Evolutionary conservation across 2,888 invertebrate genomes (phyloP), one percentile per base, ranked within the genome.

Genomic region (Gisinianus flammeolus): DNA sequence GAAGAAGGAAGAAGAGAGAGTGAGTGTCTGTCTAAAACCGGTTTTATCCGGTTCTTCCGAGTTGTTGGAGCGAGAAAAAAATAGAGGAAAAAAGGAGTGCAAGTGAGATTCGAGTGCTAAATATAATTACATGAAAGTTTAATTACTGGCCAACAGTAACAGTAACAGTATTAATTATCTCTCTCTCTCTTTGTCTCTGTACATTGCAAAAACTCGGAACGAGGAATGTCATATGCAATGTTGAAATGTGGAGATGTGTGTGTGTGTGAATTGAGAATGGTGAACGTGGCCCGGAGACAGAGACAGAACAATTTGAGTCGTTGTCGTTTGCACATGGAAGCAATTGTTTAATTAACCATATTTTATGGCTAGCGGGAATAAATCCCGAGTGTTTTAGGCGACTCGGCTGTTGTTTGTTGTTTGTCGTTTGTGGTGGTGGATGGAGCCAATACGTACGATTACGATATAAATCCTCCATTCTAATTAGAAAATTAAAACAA

Each of bases 281-380:
- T 44, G 16, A 44, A 44, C 2, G 19, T 12, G 6, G 33, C 8
- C 19, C 8, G 33, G 35, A 68, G 12, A 24, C 3, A 44, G 68
- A 3, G 35, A n/a, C 19, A 44, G 44, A 44, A 16, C 12, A 16
- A 44, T 19, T 44, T 44, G 44, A 44, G 12, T 44, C 19, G 19
- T 19, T 44, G 16, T 44, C 8, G 44, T 44, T 44, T 22, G 44
- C 68, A 68, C 35, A 68, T 68, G 68, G 68, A 68, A 68, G 22
- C 68, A 44, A 68, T 68, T 68, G 35, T 68, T 68, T 68, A 68
- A 68, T 68, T 68, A 68, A 44, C 44, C 35, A 68, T 68, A 68
- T 68, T 35, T 68, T 68, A 68, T 68, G 26, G 10, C 28, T 44
- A 44, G 22, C 35, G 31, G n/a, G n/a, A n/a, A n/a, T n/a, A n/a